These are phyloP conservation scores for Polymixis lichenea DNA, from an alignment of 2,888 invertebrate genomes.

Conservation along the genomic window DNA sequence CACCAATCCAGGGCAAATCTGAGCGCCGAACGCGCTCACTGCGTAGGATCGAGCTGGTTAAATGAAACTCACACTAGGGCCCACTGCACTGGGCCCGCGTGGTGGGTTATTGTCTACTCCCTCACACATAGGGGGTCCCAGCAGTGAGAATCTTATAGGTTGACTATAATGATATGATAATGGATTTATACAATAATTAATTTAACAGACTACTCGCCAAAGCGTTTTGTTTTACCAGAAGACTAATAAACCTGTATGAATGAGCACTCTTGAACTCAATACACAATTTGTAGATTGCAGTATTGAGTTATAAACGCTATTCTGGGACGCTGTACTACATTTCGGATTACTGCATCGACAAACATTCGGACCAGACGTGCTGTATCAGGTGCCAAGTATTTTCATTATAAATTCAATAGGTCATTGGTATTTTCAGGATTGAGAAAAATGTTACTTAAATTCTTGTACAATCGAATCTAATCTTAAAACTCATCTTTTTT, in stretches of 20 bases:
- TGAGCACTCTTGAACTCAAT: slow-evolving; percentile 23
- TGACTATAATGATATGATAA: no score
- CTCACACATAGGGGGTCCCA: no score
- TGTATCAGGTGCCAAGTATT: slow-evolving; percentile 54
- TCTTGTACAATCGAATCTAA: not conserved
- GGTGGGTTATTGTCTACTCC: not conserved
- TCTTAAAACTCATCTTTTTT: no score
- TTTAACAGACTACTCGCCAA: not conserved
- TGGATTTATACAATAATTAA: not conserved
- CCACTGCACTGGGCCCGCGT: not conserved
- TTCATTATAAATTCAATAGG: not conserved
- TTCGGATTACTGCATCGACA: slow-evolving; percentile 53
- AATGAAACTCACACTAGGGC: no score
- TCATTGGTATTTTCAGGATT: slow-evolving; percentile 43
- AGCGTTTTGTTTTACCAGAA: not conserved
- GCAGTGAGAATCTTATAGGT: no score
- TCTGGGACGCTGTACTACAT: slow-evolving; percentile 21
- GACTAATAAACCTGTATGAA: slow-evolving; percentile 4
- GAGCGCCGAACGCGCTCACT: no score
- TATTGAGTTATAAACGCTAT: slow-evolving; percentile 46
- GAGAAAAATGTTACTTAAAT: not conserved
- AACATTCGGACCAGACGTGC: slow-evolving; percentile 40
- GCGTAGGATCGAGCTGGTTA: no score
- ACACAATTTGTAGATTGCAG: slow-evolving; percentile 31
- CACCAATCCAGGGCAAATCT: no score